A percentile compares a stretch with the other conserved stretches of the same genome.
These are phyloP conservation scores for Nixonia krombeini DNA, from an alignment of 1,140 invertebrate species.

Conservation along the genomic window DNA sequence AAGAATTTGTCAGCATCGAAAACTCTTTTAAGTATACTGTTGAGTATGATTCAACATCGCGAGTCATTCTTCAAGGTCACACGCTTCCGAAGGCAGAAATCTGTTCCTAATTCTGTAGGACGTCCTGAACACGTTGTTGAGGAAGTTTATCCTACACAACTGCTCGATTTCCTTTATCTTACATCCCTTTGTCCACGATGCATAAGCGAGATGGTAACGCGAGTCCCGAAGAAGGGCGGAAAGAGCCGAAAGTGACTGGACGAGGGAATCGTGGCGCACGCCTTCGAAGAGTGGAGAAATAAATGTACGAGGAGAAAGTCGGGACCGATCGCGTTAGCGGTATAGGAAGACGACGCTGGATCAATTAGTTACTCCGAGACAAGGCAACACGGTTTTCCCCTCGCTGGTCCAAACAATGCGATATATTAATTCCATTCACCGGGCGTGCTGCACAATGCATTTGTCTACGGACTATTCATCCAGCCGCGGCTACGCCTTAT, in stretches of 20 bases:
- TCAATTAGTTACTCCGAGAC: constrained; percentile 41
- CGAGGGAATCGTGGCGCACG: constrained; percentile 22
- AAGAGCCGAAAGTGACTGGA: constrained; percentile 13
- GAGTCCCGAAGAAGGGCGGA: neutral
- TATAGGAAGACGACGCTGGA: constrained; percentile 42
- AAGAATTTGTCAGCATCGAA: no score
- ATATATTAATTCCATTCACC: constrained; percentile 44
- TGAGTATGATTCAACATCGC: no score
- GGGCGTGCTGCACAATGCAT: constrained; percentile 20
- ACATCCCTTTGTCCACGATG: no score
- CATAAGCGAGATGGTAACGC: neutral
- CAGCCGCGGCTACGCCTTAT: constrained; percentile 29
- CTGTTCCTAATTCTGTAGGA: no score
- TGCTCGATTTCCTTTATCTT: no score
- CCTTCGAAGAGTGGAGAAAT: constrained; percentile 29
- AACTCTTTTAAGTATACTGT: no score
- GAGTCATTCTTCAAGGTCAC: no score
- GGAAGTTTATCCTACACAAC: no score
- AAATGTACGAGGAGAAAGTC: constrained; percentile 41
- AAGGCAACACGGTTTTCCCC: constrained; percentile 21
- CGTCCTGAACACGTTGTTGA: no score
- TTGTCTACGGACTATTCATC: constrained; percentile 20
- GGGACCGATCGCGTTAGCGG: constrained; percentile 40
- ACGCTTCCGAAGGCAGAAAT: no score
- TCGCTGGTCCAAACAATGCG: constrained; percentile 44